These are phyloP conservation scores for Bubo scandiacus DNA, from an alignment of 2,113 vertebrate genomes.

Conservation along the genomic window DNA sequence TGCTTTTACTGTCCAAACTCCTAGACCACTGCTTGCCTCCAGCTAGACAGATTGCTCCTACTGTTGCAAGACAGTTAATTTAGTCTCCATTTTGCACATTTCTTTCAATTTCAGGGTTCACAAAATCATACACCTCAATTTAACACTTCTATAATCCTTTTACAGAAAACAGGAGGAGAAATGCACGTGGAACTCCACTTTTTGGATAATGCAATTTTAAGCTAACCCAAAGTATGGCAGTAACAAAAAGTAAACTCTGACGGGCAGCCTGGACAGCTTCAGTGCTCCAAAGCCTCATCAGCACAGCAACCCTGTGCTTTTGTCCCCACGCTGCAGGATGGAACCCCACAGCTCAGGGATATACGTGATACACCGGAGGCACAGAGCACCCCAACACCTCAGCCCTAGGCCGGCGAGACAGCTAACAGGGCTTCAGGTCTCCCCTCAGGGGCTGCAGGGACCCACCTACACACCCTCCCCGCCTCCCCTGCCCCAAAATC, in stretches of 20 bases:
- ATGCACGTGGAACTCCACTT: background rate
- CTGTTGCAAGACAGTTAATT: background rate
- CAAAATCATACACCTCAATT: background rate
- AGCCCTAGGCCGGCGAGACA: background rate
- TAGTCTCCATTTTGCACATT: background rate
- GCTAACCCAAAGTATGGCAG: accelerated
- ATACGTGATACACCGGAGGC: accelerated
- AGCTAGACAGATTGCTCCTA: background rate
- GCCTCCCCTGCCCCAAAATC: background rate
- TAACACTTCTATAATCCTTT: background rate
- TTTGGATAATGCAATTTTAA: background rate
- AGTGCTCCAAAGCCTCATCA: background rate
- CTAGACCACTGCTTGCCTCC: background rate
- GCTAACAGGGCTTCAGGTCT: accelerated
- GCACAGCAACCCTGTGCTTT: background rate
- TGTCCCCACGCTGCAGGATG: accelerated
- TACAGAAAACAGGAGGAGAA: background rate
- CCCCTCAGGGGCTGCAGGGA: background rate
- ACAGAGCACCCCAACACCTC: background rate
- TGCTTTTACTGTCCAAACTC: background rate
- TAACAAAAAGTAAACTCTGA: background rate
- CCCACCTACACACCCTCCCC: background rate
- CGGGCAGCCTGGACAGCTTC: background rate
- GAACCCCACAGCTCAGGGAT: background rate
- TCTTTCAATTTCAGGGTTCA: background rate